Evolutionary conservation across 2,888 invertebrate genomes (phyloP).

Genomic region (Hypolimnas misippus): DNA sequence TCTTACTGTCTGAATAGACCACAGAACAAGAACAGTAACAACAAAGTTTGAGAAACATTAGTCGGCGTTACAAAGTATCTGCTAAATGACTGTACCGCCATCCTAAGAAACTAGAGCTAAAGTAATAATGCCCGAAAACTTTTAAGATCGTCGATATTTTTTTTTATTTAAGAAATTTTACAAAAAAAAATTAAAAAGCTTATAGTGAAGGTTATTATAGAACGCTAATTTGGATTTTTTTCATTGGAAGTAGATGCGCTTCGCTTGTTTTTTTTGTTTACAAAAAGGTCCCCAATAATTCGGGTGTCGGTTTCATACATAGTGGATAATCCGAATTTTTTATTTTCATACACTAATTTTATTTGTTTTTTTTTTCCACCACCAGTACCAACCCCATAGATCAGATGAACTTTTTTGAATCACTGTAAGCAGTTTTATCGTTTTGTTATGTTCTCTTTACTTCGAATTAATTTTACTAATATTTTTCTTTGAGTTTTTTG

Average conservation of each 20-base stretch:
- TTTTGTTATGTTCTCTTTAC: slow-evolving; percentile 47
- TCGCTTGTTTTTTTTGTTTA: slow-evolving; percentile 28
- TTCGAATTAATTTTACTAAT: slow-evolving; percentile 39
- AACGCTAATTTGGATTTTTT: neutral
- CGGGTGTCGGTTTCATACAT: slow-evolving; percentile 34
- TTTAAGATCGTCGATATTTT: neutral
- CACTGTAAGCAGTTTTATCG: slow-evolving; percentile 77
- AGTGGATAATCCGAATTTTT: slow-evolving; percentile 50
- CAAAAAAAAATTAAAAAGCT: neutral
- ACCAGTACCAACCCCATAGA: slow-evolving; percentile 83
- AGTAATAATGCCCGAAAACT: neutral
- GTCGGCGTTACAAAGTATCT: too few species aligned
- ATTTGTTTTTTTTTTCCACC: slow-evolving; percentile 64
- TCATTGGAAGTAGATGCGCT: neutral
- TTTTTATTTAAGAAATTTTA: neutral
- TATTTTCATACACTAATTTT: slow-evolving; percentile 61
- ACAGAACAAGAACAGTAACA: too few species aligned
- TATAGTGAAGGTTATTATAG: neutral
- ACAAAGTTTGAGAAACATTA: too few species aligned
- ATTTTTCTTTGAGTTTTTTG: slow-evolving; percentile 28
- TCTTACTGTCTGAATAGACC: too few species aligned
- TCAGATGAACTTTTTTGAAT: slow-evolving; percentile 84
- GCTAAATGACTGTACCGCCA: too few species aligned
- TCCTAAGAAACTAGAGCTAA: neutral
- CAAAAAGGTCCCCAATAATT: slow-evolving; percentile 12